Base-by-base conservation (phyloP, 2,113 vertebrate species). In the Odocoileus hemionus region DNA sequence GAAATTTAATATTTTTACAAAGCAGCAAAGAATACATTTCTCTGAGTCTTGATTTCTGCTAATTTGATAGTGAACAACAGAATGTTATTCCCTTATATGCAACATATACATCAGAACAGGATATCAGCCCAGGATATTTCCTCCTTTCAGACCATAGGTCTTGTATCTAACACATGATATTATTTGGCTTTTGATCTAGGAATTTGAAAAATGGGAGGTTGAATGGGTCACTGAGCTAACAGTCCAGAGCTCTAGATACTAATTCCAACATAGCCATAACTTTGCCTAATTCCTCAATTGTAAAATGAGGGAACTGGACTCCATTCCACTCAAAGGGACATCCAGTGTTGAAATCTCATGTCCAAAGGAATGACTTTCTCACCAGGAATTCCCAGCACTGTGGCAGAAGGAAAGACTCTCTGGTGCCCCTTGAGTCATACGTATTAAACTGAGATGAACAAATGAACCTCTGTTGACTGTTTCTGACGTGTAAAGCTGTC, bases 361-460 rank as follows among this genome's bases (percentile, higher is more conserved):
- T 54, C 79, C 50, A 43, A 52, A 91, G 57, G 80, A 96, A 33
- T 30, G 36, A 87, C 7, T 83, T 57, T 96, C 74, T 47, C 21
- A 3, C 4, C 5, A 57, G 88, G 76, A 78, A 70, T 67, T 87
- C 54, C 64, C 43, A 79, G 80, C 43, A 39, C 39, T 11, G 16
- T 55, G 74, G 83, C 55, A 78, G 83, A 93, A 94, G 21, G 82
- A 92, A 61, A 82, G 86, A 36, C 76, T 89, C 55, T 91, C 89
- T 21, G 28, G 61, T 88, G 80, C 26, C 85, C 33, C 91, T 39
- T n/a, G 87, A 93, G 86, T 97, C 86, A 96, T 54, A 85, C 70
- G 26, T 30, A 74, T 70, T 67, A 85, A 67, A 55, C 1, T 58
- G 85, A 94, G 60, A 54, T 83, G 50, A 92, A 86, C 79, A 86